These are phyloP conservation scores for Polietes domitor DNA, from an alignment of 2,888 invertebrate genomes.

Conservation along the genomic window DNA sequence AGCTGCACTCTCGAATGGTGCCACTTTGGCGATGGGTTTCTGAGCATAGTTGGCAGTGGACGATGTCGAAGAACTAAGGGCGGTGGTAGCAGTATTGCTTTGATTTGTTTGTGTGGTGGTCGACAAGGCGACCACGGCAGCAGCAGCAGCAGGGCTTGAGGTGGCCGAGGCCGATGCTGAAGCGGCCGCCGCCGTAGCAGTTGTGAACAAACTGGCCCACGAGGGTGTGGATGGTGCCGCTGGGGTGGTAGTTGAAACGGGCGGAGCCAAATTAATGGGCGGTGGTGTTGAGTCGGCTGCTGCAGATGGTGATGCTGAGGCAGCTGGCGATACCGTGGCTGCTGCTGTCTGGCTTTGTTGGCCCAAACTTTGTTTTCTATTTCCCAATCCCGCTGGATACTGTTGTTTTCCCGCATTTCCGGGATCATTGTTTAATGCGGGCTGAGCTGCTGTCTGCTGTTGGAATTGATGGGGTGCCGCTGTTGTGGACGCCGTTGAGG, in stretches of 20 bases:
- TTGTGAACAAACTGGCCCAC: constrained; percentile 86
- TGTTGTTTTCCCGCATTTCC: constrained; percentile 71
- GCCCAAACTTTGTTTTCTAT: constrained; percentile 56
- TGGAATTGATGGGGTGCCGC: constrained; percentile 61
- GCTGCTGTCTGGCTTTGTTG: constrained; percentile 50
- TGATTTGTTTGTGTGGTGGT: not conserved
- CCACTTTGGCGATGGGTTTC: constrained; percentile 84
- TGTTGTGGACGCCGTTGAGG: constrained; percentile 72
- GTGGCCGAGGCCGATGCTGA: too few relatives aligned
- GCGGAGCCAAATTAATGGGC: constrained; percentile 74
- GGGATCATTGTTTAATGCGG: not conserved
- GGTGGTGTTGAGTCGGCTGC: constrained; percentile 74
- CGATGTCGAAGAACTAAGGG: not conserved
- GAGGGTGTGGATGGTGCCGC: constrained; percentile 79
- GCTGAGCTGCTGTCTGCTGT: constrained; percentile 41
- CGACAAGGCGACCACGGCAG: not conserved
- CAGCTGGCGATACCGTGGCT: constrained; percentile 74
- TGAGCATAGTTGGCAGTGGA: constrained; percentile 68
- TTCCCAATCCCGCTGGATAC: constrained; percentile 36
- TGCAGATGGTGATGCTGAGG: constrained; percentile 79
- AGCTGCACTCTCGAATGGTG: constrained; percentile 81
- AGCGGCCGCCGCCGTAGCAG: not conserved
- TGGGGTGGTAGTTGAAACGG: constrained; percentile 78
- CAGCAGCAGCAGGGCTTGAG: too few relatives aligned
- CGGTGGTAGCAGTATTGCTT: not conserved